Evolutionary conservation across 2,113 vertebrate species (phyloP).

Genomic region (Psephotus haematonotus): DNA sequence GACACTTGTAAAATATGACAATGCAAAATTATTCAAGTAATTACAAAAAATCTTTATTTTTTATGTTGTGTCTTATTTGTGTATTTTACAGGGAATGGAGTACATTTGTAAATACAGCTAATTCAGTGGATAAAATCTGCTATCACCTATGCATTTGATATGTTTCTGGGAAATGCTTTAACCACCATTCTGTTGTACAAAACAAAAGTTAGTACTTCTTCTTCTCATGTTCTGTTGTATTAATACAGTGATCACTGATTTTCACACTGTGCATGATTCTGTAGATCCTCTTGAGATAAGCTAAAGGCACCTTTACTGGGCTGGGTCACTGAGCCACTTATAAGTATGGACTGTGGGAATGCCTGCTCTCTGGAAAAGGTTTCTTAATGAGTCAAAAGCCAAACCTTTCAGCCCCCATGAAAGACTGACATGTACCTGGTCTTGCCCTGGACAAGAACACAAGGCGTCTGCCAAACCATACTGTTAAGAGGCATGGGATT

Average conservation of each 20-base stretch:
- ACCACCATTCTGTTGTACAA: neutral
- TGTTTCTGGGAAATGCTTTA: neutral
- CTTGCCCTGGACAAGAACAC: neutral
- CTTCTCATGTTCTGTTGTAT: neutral
- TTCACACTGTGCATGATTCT: neutral
- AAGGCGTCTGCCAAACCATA: neutral
- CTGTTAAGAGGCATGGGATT: neutral
- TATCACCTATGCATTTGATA: neutral
- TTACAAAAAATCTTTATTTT: constrained; percentile 17
- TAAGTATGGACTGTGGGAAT: accelerated
- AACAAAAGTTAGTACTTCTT: neutral
- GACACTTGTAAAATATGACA: neutral
- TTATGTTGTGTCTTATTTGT: neutral
- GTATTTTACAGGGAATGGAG: neutral
- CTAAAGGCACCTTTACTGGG: neutral
- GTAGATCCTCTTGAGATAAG: neutral
- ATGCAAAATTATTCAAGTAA: constrained; percentile 10
- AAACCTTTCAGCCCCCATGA: neutral
- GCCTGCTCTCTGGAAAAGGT: neutral
- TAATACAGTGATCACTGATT: neutral
- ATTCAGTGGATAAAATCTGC: neutral
- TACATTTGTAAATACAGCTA: neutral
- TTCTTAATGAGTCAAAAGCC: neutral
- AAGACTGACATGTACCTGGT: neutral
- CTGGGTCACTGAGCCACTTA: neutral